Evolutionary conservation across 2,888 invertebrate species (phyloP).

Genomic region (Dicyrtoma fusca): DNA sequence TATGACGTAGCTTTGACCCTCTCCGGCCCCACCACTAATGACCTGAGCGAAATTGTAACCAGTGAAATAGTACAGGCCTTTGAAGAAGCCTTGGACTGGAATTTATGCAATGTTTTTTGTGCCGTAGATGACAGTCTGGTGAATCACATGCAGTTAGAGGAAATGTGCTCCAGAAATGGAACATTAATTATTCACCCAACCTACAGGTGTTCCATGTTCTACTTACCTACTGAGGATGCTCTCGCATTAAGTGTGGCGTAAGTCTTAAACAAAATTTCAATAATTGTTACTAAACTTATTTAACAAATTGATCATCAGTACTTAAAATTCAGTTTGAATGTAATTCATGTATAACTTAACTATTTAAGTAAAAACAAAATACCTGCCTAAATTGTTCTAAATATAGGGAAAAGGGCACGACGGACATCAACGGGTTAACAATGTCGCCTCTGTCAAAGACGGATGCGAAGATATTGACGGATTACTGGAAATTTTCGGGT

Average conservation of each 20-base stretch:
- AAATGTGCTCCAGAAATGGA: slow-evolving; percentile 16
- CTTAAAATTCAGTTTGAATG: no score
- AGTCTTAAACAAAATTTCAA: no score
- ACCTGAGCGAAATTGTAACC: background rate
- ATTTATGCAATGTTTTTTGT: background rate
- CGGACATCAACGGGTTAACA: background rate
- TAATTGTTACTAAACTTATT: no score
- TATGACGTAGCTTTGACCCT: background rate
- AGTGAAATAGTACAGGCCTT: background rate
- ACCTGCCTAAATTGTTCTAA: no score
- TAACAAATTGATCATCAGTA: no score
- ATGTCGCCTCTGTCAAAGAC: background rate
- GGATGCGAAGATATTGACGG: background rate
- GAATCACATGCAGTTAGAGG: background rate
- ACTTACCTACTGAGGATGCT: slow-evolving; percentile 1
- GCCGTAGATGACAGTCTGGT: background rate
- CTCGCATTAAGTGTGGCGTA: background rate
- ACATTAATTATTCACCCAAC: background rate
- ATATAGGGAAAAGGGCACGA: background rate
- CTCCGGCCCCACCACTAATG: background rate
- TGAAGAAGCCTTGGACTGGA: background rate
- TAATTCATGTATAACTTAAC: no score
- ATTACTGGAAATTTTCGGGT: slow-evolving; percentile 16
- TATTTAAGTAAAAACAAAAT: no score
- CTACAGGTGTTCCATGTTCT: slow-evolving; percentile 5